Evolutionary conservation across 2,113 vertebrate species (phyloP), one percentile per base, ranked within the genome.

Genomic region (Pelusios castaneus): DNA sequence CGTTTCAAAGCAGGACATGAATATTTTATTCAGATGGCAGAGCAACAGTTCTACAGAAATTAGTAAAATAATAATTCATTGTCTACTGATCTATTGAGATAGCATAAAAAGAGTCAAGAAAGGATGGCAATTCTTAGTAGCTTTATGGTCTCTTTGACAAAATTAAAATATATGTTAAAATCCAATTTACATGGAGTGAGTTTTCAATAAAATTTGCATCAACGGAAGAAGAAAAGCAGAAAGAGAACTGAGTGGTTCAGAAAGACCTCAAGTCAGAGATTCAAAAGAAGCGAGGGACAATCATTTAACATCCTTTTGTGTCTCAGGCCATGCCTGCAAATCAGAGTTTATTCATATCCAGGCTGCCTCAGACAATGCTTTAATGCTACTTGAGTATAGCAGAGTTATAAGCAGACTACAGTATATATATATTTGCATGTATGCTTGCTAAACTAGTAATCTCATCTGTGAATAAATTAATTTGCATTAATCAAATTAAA

Each of bases 191-290:
- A 90, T 52, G 56, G 27, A 95, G 77, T 84, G 87, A 85, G 85
- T 91, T 93, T 89, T 95, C 88, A 93, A 86, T 78, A 95, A 92
- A 93, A 89, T 85, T 85, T 96, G 11, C 76, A 85, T 88, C 89
- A 86, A 83, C 83, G 89, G n/a, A 95, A 89, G 82, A 91, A 80
- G 85, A 91, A 94, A 91, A 60, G 70, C 41, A 94, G 79, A 52
- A 88, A 95, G 49, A n/a, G 84, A 60, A 52, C 84, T 85, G 80
- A 51, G 76, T 1, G 63, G 51, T 87, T 56, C 77, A 89, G 41
- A 89, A 95, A 92, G 60, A 43, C 63, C 17, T 67, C 34, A 67
- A n/a, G 6, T 43, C 85, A 29, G 82, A 94, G 82, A 10, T 83
- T 47, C 27, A 63, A 89, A 88, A 60, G 10, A 94, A 27, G 1